Base-by-base conservation (phyloP, 2,797 vertebrate genomes). In the Delichon dasypus region DNA sequence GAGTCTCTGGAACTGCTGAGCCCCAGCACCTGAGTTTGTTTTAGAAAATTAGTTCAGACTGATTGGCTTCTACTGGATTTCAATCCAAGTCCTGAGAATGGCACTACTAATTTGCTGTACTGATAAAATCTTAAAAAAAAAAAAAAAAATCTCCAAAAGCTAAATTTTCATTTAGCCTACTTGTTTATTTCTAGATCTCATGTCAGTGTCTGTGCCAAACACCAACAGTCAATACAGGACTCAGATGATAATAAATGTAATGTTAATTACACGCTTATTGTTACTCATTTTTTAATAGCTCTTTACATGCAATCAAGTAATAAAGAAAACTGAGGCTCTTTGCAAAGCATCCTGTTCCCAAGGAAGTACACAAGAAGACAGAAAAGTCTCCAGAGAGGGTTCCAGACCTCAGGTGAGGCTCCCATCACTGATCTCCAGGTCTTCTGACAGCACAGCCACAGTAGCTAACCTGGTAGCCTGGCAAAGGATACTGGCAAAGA, bases 261-360 rank as follows among this genome's bases (percentile, higher is more conserved):
- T 73, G 57, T 88, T 93, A 95, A 95, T 96, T 92, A 85, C 40
- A 61, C 40, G n/a, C 38, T 81, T 96, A 95, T 85, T 88, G 74
- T 84, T 91, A 66, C 57, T 85, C 8, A 60, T 74, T 94, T 96
- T 94, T 95, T 86, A 95, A 94, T 94, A 95, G 51, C 70, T 89
- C 89, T 94, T 93, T 60, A 72, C 42, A 93, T 47, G 54, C 85
- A 72, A 89, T 80, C 76, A 84, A 92, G 47, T 71, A 93, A 92
- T 75, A 94, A 90, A 92, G 67, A 38, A 76, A 92, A 75, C 57
- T 26, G 62, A 93, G 27, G 16, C 58, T 89, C 64, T 93, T 70
- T 82, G 66, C 85, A 87, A 92, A 84, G 22, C 51, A 47, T 57
- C 29, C 29, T 34, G 17, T 34, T 92, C 73, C 68, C 22, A 40